A percentile compares a stretch with the other conserved stretches of the same genome.
Evolutionary conservation across 2,797 vertebrate genomes (phyloP).

Genomic region (Rhinogobio ventralis): DNA sequence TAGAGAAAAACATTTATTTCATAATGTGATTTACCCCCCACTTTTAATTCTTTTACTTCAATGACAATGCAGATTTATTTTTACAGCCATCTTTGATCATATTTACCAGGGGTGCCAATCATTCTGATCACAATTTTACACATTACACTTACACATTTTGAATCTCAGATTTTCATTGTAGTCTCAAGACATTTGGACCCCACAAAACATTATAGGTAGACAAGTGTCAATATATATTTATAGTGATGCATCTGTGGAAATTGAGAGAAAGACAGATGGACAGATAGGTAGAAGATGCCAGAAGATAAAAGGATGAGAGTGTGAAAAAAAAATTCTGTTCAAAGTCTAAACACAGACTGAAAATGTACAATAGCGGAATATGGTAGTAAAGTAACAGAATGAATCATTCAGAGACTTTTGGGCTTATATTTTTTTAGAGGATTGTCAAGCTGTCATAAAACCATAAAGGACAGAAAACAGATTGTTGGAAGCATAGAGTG

Average conservation of each 20-base stretch:
- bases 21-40: too few relatives aligned
- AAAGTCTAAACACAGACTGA: background rate
- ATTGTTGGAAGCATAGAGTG: slow-evolving; percentile 25
- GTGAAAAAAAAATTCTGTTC: too few relatives aligned
- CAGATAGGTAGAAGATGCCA: slow-evolving; percentile 11
- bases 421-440: slow-evolving; percentile 14
- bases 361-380: slow-evolving; percentile 6
- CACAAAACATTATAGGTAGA: background rate
- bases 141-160: background rate
- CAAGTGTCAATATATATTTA: background rate
- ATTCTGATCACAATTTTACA: too few relatives aligned
- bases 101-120: too few relatives aligned
- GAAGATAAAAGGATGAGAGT: background rate
- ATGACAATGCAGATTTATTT: too few relatives aligned
- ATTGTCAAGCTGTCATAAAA: slow-evolving; percentile 38
- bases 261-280: background rate
- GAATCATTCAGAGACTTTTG: slow-evolving; percentile 32
- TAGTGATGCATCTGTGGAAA: background rate
- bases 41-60: too few relatives aligned
- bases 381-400: slow-evolving; percentile 8
- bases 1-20: too few relatives aligned
- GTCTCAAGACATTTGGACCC: background rate
- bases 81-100: too few relatives aligned
- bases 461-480: slow-evolving; percentile 31
- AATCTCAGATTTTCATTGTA: background rate